phyloP scores from a whole-genome alignment of 2,113 vertebrate species.

The Hylia prasina region DNA sequence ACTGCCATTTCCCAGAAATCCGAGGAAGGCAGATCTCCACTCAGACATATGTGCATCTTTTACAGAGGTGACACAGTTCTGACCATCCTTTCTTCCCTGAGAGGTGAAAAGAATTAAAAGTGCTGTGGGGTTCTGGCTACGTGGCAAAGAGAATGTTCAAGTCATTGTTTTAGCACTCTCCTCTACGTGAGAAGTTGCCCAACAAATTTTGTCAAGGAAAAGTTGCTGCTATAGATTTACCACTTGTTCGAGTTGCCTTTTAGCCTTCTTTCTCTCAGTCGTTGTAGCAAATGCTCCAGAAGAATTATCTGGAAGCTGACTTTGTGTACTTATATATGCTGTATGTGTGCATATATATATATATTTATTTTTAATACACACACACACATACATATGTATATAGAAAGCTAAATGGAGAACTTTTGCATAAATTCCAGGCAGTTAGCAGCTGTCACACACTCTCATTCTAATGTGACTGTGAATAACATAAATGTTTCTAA shows the following conservation, averaged over 20 bases:
- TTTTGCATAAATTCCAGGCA: neutral
- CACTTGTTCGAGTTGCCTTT: neutral
- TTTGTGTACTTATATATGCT: neutral
- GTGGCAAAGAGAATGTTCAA: neutral
- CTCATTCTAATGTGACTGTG: neutral
- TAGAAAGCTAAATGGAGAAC: neutral
- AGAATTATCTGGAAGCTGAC: neutral
- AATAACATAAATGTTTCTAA: neutral
- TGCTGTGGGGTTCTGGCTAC: neutral
- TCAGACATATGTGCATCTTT: neutral
- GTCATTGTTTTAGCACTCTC: neutral
- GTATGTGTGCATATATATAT: neutral
- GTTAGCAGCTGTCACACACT: neutral
- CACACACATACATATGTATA: neutral
- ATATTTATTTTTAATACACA: neutral
- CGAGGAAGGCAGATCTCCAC: neutral
- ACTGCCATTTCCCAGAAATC: neutral
- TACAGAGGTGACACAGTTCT: neutral
- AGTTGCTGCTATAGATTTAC: neutral
- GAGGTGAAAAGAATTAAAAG: neutral
- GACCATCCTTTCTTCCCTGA: neutral
- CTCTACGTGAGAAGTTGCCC: neutral
- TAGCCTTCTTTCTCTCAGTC: neutral
- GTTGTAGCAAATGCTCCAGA: neutral
- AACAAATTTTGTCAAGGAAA: neutral